Percentiles rank a stretch among this genome's conserved stretches.
Conservation (phyloP, 2,797 vertebrate genomes). For the Acanthornis magna region DNA sequence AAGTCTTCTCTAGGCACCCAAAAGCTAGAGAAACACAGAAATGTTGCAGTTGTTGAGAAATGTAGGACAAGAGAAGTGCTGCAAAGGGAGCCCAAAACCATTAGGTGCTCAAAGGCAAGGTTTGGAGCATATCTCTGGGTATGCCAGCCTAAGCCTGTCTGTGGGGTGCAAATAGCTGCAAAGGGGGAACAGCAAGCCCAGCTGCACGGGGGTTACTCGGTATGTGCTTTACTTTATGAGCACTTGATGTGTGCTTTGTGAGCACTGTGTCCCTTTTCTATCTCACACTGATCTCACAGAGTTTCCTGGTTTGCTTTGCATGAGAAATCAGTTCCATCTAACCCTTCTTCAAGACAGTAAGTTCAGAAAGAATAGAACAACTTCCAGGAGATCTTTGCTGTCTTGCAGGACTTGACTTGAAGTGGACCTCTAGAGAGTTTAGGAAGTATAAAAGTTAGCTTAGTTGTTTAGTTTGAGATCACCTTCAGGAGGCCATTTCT, state of each 20-base stretch:
- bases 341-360: neutral
- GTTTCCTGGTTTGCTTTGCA: neutral
- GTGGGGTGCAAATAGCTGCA: neutral
- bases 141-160: neutral
- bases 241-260: neutral
- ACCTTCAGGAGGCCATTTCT: neutral
- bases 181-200: neutral
- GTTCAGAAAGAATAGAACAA: neutral
- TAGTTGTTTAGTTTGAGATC: neutral
- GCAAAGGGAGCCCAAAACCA: neutral
- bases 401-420: constrained; percentile 8
- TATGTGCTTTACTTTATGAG: neutral
- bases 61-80: neutral
- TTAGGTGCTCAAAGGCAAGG: neutral
- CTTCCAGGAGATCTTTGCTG: neutral
- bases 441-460: neutral
- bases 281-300: neutral
- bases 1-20: neutral
- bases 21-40: neutral
- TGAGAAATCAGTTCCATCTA: neutral
- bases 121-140: neutral
- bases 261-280: neutral
- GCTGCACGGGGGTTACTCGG: neutral
- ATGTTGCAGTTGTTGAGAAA: neutral
- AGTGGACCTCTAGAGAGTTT: neutral